Percentiles rank a stretch among this genome's conserved stretches.
Evolutionary conservation across 30 jellyfish, hydroid and myxozoan genomes (phyloP).

Genomic region (Hydractinia echinata): DNA sequence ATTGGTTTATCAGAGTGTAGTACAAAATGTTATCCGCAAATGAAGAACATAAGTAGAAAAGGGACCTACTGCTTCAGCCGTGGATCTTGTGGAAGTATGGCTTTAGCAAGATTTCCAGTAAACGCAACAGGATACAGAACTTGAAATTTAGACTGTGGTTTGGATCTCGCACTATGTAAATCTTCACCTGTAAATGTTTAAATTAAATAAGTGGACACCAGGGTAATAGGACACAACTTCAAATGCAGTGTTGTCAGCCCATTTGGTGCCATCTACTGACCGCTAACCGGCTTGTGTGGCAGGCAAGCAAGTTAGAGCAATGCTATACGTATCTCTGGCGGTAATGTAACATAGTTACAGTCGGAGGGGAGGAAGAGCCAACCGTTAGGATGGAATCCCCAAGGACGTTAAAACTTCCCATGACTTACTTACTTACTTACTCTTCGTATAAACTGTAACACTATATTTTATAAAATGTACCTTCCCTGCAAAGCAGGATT

Average conservation of each 20-base stretch:
- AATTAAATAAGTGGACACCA: neutral
- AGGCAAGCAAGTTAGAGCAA: too few species aligned
- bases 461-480: conserved; percentile 11
- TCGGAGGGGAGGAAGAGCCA: too few species aligned
- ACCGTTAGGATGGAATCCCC: too few species aligned
- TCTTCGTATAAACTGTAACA: neutral
- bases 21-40: too few species aligned
- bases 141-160: conserved; percentile 45
- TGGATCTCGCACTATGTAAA: conserved; percentile 57
- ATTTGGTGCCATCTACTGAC: too few species aligned
- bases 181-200: conserved; percentile 44
- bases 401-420: too few species aligned
- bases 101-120: conserved; percentile 79
- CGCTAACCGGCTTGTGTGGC: too few species aligned
- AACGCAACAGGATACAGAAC: conserved; percentile 76
- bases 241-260: too few species aligned
- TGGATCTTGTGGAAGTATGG: conserved; percentile 91
- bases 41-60: neutral
- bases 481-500: conserved; percentile 61
- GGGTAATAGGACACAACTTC: neutral
- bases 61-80: conserved; percentile 77
- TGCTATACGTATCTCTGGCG: too few species aligned
- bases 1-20: too few species aligned
- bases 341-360: too few species aligned
- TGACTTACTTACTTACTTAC: too few species aligned